Base-by-base conservation (phyloP, 92 coral and sea anemone species). In the Phenganax marumi region DNA sequence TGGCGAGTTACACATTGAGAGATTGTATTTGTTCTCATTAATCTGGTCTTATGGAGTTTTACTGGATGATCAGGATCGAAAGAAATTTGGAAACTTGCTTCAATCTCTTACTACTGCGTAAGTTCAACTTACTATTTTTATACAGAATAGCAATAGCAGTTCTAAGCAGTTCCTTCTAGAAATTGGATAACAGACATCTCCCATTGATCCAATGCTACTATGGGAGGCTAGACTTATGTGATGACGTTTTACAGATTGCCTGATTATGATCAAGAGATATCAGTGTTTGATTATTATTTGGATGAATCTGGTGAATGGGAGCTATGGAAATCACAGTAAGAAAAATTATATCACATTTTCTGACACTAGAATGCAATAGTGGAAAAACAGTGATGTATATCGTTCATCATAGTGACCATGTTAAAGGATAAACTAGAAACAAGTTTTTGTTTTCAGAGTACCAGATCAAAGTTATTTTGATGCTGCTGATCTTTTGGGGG, bases 291-390 rank as follows among this genome's bases (percentile, higher is more conserved):
- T 82, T 96, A 96, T 60, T 96, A 96, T 74, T 95, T 96, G 61
- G 99, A 96, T 56, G 99, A 96, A 78, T 96, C 99, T 53, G 99
- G 99, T 43, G 99, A 96, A 77, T 96, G 99, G 99, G 99, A 96
- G 70, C 83, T 95, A 8, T 96, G 99, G 99, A 94, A 89, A 64
- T 96, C 99, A 77, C 88, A 90, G 99, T 95, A 85, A 12, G 89
- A 52, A 60, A 12, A 12, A 4, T 54, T 18, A 5, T 8, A 1
- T 14, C 22, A 8, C 22, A 58, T 58, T 14, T 33, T 33, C 43
- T 33, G 2, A 0, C 43, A 33, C 43, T 33, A 33, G 3, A 33
- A 33, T 5, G 43, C 43, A 33, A 5, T 33, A 5, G 43, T 33
- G 43, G 2, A 33, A 33, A 33, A 1, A 5, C 23, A 0, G 9